Base-by-base conservation (phyloP, 2,113 vertebrate genomes). In the Urocynchramus pylzowi region DNA sequence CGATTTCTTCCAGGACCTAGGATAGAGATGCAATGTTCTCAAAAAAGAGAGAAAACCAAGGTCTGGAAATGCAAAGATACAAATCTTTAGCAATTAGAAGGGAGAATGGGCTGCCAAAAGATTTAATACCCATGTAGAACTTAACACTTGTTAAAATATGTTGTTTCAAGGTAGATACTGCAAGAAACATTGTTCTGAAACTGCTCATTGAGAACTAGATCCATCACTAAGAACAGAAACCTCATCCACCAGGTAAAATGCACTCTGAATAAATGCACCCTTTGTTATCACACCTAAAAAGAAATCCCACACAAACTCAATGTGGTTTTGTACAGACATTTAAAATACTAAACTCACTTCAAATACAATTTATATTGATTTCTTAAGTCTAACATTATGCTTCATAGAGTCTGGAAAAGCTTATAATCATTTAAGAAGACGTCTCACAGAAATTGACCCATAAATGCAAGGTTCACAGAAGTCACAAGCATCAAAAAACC, bases 121-220 rank as follows among this genome's bases (percentile, higher is more conserved):
- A 37, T 24, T 45, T 37, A 19, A 49, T 35, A 37, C 13, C 13
- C 3, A 42, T 15, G 2, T 6, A 54, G 28, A 78, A 50, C 4
- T 13, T 26, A 57, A 49, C 0, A 1, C 3, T 24, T 75, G 30
- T 37, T 24, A 23, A 0, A 1, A 12, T 60, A 18, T 24, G 19
- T 6, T 44, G 27, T 56, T 74, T 74, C 15, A 69, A 60, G 27
- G 53, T 1, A 74, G 18, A 45, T 31, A 21, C 35, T 74, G 3
- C 17, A 82, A 41, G 21, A 59, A 49, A 45, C 18, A 31, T 53
- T 18, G 33, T 2, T 23, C 23, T 85, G 37, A 59, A 53, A 30
- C 17, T 41, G 26, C 21, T 63, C 37, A n/a, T n/a, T 37, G 30
- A 54, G 3, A 12, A 69, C 10, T 15, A 52, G 13, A 14, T 52